Evolutionary conservation across 2,888 invertebrate species (phyloP).

Genomic region (Eupithecia vulgata): DNA sequence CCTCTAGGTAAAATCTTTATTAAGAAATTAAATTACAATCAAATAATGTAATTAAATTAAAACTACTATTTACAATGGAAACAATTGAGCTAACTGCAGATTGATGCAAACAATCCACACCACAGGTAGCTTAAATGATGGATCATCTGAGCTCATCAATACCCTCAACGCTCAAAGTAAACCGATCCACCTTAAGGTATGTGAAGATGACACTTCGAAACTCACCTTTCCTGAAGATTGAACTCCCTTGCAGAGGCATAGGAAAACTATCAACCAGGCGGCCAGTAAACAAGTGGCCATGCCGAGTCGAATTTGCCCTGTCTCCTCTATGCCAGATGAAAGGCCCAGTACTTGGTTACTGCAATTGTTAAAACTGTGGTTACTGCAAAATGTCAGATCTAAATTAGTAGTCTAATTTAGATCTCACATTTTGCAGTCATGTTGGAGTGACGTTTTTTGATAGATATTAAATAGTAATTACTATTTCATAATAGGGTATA

Average conservation of each 20-base stretch:
- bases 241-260: slow-evolving; percentile 91
- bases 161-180: neutral
- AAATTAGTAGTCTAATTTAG: slow-evolving; percentile 31
- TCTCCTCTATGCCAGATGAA: slow-evolving; percentile 89
- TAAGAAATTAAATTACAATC: no score
- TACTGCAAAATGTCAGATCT: neutral
- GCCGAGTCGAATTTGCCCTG: slow-evolving; percentile 86
- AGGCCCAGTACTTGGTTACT: slow-evolving; percentile 87
- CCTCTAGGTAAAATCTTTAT: no score
- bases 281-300: slow-evolving; percentile 89
- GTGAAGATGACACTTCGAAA: slow-evolving; percentile 5
- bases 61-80: no score
- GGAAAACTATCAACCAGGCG: slow-evolving; percentile 91
- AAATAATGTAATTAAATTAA: no score
- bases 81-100: no score
- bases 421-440: no score
- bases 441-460: neutral
- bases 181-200: neutral
- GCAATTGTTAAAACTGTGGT: no score
- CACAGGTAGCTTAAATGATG: no score
- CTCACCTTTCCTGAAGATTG: slow-evolving; percentile 90
- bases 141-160: no score
- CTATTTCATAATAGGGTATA: no score
- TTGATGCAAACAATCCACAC: no score
- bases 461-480: no score